Conservation (phyloP, 1,140 invertebrate species). For the Bombus huntii region DNA sequence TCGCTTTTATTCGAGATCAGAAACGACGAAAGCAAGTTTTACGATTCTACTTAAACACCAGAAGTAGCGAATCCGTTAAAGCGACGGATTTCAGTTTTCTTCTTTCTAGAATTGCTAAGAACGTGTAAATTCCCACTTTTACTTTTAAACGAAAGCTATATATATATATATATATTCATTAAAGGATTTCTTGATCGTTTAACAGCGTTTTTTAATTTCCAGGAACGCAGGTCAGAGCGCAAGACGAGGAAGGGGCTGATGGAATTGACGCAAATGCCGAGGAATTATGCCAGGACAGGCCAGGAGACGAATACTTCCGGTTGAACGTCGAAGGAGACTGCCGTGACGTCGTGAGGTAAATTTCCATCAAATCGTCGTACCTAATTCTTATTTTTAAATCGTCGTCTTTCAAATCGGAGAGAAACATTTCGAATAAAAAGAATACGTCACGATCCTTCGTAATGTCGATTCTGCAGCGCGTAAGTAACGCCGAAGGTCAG, state of each 20-base stretch:
- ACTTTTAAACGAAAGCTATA: not conserved
- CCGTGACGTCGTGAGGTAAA: constrained; percentile 95
- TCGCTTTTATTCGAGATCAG: not conserved
- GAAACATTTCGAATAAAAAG: not conserved
- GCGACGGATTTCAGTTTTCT: not conserved
- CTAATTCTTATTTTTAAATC: not conserved
- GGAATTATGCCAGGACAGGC: constrained; percentile 92
- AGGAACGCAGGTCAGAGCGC: constrained; percentile 77
- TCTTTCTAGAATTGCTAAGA: not conserved
- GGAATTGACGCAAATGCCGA: constrained; percentile 89
- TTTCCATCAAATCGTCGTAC: not conserved
- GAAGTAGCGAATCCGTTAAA: too few species aligned
- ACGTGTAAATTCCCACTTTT: not conserved
- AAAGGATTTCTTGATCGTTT: not conserved
- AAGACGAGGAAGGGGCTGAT: constrained; percentile 87
- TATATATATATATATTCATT: not conserved
- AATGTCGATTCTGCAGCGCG: not conserved
- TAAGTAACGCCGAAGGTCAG: constrained; percentile 2
- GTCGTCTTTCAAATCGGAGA: not conserved
- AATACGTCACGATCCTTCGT: not conserved
- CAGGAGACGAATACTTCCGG: constrained; percentile 95
- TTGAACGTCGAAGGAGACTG: constrained; percentile 93
- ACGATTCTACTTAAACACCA: rapidly evolving
- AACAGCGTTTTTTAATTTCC: constrained; percentile 33
- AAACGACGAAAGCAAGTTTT: too few species aligned